These are phyloP conservation scores for Distichodus sexfasciatus DNA, from an alignment of 2,797 vertebrate species.

Conservation along the genomic window DNA sequence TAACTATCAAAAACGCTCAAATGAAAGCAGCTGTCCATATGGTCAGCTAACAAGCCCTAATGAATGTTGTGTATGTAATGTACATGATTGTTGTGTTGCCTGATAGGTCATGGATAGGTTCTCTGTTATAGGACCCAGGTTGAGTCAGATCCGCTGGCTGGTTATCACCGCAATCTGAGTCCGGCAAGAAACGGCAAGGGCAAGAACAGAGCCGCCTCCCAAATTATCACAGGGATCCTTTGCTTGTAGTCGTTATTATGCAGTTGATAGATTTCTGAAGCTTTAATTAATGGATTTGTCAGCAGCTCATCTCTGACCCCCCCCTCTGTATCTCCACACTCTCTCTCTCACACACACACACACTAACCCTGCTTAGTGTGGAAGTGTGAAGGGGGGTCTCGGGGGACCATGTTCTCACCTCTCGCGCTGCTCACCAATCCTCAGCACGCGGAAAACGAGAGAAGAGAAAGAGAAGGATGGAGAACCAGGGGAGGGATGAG, in stretches of 20 bases:
- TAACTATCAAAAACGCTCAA: too few relatives aligned
- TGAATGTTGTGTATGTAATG: neutral
- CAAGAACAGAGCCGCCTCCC: slow-evolving; percentile 23
- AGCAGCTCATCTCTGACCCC: slow-evolving; percentile 45
- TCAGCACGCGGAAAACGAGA: neutral
- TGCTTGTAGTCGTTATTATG: slow-evolving; percentile 46
- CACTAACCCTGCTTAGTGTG: slow-evolving; percentile 51
- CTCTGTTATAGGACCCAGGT: neutral
- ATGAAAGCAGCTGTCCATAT: neutral
- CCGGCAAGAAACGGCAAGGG: slow-evolving; percentile 36
- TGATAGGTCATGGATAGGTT: neutral
- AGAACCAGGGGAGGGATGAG: too few relatives aligned
- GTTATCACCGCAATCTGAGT: slow-evolving; percentile 14
- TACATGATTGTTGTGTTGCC: neutral
- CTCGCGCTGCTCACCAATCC: slow-evolving; percentile 28
- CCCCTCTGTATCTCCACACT: slow-evolving; percentile 4
- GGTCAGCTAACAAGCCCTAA: neutral
- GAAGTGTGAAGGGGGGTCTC: slow-evolving; percentile 47
- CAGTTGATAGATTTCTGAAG: slow-evolving; percentile 58
- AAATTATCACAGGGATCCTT: slow-evolving; percentile 40
- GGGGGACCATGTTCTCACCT: slow-evolving; percentile 46
- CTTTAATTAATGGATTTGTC: slow-evolving; percentile 66
- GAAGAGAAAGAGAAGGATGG: neutral
- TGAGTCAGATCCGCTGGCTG: neutral
- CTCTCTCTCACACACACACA: slow-evolving; percentile 13